Conservation (phyloP, 2,113 vertebrate genomes). For the Todiramphus saurophagus region DNA sequence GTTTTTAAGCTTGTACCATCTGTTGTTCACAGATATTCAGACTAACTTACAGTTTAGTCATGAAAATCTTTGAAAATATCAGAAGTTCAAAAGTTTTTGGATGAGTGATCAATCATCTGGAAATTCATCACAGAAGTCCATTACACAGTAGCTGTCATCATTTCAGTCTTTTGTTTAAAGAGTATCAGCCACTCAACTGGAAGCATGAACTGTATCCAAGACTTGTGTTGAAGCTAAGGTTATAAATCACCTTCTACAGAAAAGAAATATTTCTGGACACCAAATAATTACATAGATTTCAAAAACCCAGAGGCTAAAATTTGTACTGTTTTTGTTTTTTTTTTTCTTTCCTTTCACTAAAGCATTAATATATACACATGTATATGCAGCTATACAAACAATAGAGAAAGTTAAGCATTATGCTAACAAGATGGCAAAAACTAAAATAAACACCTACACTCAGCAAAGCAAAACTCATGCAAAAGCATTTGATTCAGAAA, state of each 20-base stretch:
- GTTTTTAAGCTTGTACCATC: neutral
- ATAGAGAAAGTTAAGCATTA: neutral
- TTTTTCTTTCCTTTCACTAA: neutral
- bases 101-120: neutral
- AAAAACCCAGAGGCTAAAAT: neutral
- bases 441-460: neutral
- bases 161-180: constrained; percentile 44
- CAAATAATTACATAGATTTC: constrained; percentile 7
- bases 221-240: neutral
- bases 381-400: neutral
- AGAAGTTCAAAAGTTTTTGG: constrained; percentile 28
- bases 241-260: constrained; percentile 27
- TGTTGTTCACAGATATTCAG: neutral
- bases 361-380: neutral
- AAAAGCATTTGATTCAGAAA: neutral
- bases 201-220: constrained; percentile 32
- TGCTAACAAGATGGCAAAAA: neutral
- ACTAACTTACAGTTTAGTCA: neutral
- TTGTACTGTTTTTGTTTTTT: neutral
- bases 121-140: constrained; percentile 23
- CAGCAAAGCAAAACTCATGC: neutral
- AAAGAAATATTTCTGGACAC: constrained; percentile 19
- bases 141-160: constrained; percentile 31
- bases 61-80: constrained; percentile 20
- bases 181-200: constrained; percentile 10